Evolutionary conservation across 2,888 invertebrate species (phyloP), one percentile per base, ranked within the genome.

Genomic region (Yponomeuta cagnagella): DNA sequence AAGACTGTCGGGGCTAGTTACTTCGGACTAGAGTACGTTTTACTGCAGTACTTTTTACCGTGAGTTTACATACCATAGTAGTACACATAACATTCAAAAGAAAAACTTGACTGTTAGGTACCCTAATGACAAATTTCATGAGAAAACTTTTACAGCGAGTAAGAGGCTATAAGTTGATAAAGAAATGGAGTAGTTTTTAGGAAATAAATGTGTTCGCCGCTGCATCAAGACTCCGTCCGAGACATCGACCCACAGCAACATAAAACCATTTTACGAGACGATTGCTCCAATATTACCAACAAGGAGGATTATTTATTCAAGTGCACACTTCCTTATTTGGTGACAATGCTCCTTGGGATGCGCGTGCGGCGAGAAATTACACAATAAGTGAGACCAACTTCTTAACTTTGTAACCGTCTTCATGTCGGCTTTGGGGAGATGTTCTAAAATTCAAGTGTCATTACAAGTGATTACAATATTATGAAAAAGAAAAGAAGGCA

Each of bases 251-350:
- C 63, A 70, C 70, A 23, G 23, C 33, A 33, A 43, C 70, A 63
- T 70, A 70, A 70, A 70, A 37, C 33, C 48, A 63, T 63, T 63
- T 72, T 72, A 70, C 65, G 65, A 72, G 69, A 68, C 48, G 63
- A 71, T 71, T 43, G 48, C 69, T 66, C 63, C 69, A 68, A 69
- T 64, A 69, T 69, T 64, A 23, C 71, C 69, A 68, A 23, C 64
- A 10, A 48, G 12, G 12, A 52, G 33, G 70, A 70, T 70, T 86
- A 84, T 86, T 86, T 85, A 84, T 86, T 85, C 87, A 88, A 88
- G 85, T 87, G 85, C 82, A 82, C 79, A 84, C 85, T 86, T 86
- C 86, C 86, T 86, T 84, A 83, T 80, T 76, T 72, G 74, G 74
- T 68, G 64, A 69, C 72, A 70, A 71, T 31, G 30, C 31, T 68